Percentiles rank a stretch among this genome's conserved stretches.
phyloP scores from a whole-genome alignment of 1,140 invertebrate genomes.

The Caerostris darwini region DNA sequence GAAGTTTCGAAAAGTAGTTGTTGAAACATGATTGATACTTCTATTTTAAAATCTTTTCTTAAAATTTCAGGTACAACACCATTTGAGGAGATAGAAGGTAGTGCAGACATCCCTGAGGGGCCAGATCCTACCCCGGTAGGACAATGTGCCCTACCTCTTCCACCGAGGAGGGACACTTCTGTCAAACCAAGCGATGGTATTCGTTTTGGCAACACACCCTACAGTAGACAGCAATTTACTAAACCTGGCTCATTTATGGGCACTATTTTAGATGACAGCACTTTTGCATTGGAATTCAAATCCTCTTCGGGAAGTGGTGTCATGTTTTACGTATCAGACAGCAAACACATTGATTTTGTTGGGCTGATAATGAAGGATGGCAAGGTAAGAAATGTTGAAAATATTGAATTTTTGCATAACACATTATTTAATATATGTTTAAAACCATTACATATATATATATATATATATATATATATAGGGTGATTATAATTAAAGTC shows the following conservation, averaged over 20 bases:
- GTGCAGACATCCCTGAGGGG: conserved; percentile 47
- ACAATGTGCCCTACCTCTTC: conserved; percentile 75
- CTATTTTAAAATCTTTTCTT: background rate
- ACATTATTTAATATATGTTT: too few relatives aligned
- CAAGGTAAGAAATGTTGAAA: conserved; percentile 83
- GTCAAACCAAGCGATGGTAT: conserved; percentile 66
- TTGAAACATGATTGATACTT: too few relatives aligned
- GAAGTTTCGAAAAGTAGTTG: too few relatives aligned
- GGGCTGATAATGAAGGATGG: conserved; percentile 91
- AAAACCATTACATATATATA: too few relatives aligned
- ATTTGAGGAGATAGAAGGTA: conserved; percentile 50
- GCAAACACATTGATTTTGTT: conserved; percentile 88
- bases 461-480: too few relatives aligned
- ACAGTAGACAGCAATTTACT: conserved; percentile 86
- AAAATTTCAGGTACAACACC: background rate
- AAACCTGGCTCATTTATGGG: conserved; percentile 84
- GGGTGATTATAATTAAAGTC: too few relatives aligned
- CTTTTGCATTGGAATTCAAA: conserved; percentile 91
- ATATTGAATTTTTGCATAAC: background rate
- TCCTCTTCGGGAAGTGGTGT: conserved; percentile 90
- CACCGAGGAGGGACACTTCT: conserved; percentile 58
- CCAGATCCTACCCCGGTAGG: conserved; percentile 74
- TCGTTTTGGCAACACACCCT: conserved; percentile 74
- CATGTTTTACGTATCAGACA: conserved; percentile 90
- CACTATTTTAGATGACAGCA: conserved; percentile 84